Evolutionary conservation across 2,113 vertebrate species (phyloP).

Genomic region (Cairina moschata): DNA sequence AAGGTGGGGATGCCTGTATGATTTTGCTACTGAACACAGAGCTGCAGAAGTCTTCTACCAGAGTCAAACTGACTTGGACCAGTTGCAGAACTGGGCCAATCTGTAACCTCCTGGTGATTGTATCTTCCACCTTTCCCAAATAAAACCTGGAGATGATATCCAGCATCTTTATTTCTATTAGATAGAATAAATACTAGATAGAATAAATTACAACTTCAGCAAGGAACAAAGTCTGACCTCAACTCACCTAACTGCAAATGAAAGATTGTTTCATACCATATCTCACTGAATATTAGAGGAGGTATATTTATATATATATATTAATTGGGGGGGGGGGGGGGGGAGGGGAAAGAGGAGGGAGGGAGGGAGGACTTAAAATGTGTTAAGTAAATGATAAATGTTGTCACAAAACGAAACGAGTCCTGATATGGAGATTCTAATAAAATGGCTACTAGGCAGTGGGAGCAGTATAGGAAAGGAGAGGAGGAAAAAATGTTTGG

Average conservation of each 20-base stretch:
- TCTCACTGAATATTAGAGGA: not conserved
- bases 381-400: not conserved
- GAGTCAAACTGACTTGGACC: not conserved
- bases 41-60: not conserved
- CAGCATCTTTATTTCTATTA: not conserved
- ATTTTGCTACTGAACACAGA: not conserved
- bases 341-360: too few relatives aligned
- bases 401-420: not conserved
- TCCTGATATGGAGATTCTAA: not conserved
- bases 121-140: not conserved
- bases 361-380: not conserved
- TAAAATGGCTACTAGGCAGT: not conserved
- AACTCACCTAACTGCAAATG: not conserved
- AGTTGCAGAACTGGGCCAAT: not conserved
- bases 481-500: not conserved
- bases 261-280: not conserved
- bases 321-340: not conserved
- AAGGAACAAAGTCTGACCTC: not conserved
- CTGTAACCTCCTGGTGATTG: not conserved
- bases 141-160: not conserved
- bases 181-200: not conserved
- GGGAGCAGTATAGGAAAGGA: not conserved
- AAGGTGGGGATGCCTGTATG: not conserved
- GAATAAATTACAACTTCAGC: not conserved
- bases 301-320: not conserved